A percentile compares a stretch with the other conserved stretches of the same genome.
phyloP scores from a whole-genome alignment of 2,797 vertebrate species.

The Lacerta agilis region DNA sequence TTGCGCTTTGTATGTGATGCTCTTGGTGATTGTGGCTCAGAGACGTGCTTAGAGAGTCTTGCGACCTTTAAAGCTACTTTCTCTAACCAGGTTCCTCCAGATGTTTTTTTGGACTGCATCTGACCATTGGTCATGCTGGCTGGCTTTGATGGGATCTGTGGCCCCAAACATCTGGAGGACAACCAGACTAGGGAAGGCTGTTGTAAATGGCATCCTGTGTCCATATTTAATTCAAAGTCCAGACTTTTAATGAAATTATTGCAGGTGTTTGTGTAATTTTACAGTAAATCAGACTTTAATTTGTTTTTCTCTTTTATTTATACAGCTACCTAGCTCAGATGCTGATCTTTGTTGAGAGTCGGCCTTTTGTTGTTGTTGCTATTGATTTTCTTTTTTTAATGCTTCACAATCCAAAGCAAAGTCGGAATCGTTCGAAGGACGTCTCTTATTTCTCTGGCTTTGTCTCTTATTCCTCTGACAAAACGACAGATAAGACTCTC shows the following conservation, averaged over 20 bases:
- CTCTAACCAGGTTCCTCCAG: no score
- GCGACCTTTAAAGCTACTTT: no score
- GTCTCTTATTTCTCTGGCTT: rapidly evolving
- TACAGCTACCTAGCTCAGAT: background rate
- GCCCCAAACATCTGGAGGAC: no score
- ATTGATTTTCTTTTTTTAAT: background rate
- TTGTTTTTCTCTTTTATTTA: background rate
- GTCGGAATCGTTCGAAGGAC: background rate
- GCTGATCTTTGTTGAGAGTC: background rate
- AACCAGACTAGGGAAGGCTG: no score
- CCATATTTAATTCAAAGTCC: background rate
- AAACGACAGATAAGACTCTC: background rate
- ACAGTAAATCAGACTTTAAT: background rate
- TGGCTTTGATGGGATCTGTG: no score
- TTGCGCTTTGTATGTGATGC: no score
- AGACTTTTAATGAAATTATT: background rate
- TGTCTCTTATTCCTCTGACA: rapidly evolving
- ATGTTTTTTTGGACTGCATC: no score
- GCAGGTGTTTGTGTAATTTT: no score
- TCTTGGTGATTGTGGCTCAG: no score
- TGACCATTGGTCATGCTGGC: no score
- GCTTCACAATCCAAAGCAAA: slow-evolving; percentile 12
- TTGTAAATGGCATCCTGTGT: background rate
- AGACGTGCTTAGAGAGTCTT: no score
- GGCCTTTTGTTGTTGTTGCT: background rate